Conservation (phyloP, 2,113 vertebrate species). For the Ciconia boyciana region DNA sequence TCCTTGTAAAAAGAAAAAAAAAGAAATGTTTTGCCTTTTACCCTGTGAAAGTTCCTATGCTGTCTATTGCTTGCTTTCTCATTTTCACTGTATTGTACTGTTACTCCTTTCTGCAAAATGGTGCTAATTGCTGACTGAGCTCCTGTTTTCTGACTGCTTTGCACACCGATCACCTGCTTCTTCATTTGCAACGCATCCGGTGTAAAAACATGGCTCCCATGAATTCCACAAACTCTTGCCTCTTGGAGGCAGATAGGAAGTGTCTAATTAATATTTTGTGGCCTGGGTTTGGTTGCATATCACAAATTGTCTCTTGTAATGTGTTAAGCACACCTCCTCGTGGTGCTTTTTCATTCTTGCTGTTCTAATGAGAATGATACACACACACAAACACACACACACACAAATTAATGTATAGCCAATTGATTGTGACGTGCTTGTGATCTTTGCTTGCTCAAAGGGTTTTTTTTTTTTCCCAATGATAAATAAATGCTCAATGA, state of each 20-base stretch:
- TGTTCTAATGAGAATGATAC: constrained; percentile 75
- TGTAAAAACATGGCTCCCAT: not conserved
- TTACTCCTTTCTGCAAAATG: constrained; percentile 38
- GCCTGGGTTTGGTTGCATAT: constrained; percentile 82
- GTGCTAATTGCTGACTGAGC: constrained; percentile 32
- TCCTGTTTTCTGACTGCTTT: constrained; percentile 37
- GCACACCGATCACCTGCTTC: constrained; percentile 23
- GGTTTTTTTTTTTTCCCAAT: constrained; percentile 53
- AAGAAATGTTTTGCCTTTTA: not conserved
- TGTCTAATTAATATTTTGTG: constrained; percentile 85
- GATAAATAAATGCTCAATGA: constrained; percentile 93
- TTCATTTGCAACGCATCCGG: not conserved
- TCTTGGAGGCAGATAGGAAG: constrained; percentile 67
- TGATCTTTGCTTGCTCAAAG: constrained; percentile 93
- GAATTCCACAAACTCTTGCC: constrained; percentile 25
- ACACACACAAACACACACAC: not conserved
- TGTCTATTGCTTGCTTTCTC: constrained; percentile 6
- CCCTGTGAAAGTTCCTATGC: constrained; percentile 39
- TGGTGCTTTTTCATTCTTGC: constrained; percentile 81
- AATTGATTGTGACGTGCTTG: constrained; percentile 92
- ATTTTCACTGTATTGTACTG: constrained; percentile 25
- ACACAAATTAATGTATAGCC: constrained; percentile 79
- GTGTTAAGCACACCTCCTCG: constrained; percentile 72
- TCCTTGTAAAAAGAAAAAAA: not conserved
- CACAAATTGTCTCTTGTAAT: constrained; percentile 74